Evolutionary conservation across 2,113 vertebrate genomes (phyloP), one percentile per base, ranked within the genome.

Genomic region (Neoarius graeffei): DNA sequence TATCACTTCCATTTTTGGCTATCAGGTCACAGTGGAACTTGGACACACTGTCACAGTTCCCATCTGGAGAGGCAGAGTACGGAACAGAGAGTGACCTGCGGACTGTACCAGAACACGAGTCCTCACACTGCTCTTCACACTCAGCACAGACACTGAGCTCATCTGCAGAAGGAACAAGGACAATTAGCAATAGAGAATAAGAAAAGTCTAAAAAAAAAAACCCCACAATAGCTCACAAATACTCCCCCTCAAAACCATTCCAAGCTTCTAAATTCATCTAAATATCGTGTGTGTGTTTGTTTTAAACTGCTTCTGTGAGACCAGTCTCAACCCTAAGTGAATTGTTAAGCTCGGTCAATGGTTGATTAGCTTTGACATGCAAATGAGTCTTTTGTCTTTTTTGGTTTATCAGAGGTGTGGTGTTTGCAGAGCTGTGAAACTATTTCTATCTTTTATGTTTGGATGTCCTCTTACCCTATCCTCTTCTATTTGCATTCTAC

Each of bases 21-120:
- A 98, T 95, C 88, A 97, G 94, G 92, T 97, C 96, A 1, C 96
- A 97, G 90, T 97, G 97, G 90, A 95, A 97, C 93, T 96, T 98
- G 50, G 96, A 96, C 57, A 96, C 95, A 20, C 95, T 93, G 89
- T 97, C 97, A 91, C 94, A 91, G 91, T 95, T 87, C 86, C 95
- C 92, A 90, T 96, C 96, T 87, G 94, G 82, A 90, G 94, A 93
- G 89, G 95, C 95, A 60, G 96, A 95, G 91, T 96, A 96, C 83
- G 95, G 95, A 85, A 94, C 96, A 7, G 95, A 96, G 54, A 94
- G 93, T n/a, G 95, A 96, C 89, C 89, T 91, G 64, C 93, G 93
- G 60, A 95, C 93, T 23, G 93, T 93, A 27, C 91, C 90, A 35
- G 93, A 91, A 4, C 91, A 89, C 56, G 92, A 94, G 91, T 96